These are phyloP conservation scores for Euzophera pinguis DNA, from an alignment of 2,888 invertebrate species.

Conservation along the genomic window DNA sequence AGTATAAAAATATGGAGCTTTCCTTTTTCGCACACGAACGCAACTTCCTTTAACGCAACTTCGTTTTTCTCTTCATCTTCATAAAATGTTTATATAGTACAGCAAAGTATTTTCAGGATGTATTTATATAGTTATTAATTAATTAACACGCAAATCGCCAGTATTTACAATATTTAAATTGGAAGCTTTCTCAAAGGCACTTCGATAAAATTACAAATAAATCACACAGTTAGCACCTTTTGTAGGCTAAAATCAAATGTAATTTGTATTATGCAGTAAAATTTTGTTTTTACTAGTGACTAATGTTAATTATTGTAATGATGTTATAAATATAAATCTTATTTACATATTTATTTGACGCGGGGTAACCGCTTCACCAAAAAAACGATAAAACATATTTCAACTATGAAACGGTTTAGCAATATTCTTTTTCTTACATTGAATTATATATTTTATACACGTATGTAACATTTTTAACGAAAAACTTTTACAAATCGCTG, in stretches of 20 bases:
- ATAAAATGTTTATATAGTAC: too few species aligned
- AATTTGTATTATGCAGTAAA: background rate
- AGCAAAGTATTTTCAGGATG: too few species aligned
- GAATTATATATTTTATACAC: background rate
- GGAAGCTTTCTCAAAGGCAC: constrained; percentile 8
- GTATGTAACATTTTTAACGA: too few species aligned
- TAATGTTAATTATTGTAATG: background rate
- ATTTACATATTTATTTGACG: background rate
- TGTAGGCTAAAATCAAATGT: background rate
- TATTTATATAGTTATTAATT: background rate
- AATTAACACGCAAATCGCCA: background rate
- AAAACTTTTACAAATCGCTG: too few species aligned
- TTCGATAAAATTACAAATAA: background rate
- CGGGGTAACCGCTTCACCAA: background rate
- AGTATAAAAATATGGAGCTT: too few species aligned
- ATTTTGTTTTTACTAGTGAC: background rate
- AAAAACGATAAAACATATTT: too few species aligned
- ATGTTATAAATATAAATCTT: background rate
- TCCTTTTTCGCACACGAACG: too few species aligned
- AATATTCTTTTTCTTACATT: too few species aligned
- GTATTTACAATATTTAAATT: background rate
- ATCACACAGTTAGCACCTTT: constrained; percentile 4
- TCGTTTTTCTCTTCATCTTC: too few species aligned
- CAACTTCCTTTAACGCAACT: too few species aligned
- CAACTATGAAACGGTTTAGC: too few species aligned